Conservation (phyloP, 2,797 vertebrate genomes). For the Scolopax bukidnonensis region DNA sequence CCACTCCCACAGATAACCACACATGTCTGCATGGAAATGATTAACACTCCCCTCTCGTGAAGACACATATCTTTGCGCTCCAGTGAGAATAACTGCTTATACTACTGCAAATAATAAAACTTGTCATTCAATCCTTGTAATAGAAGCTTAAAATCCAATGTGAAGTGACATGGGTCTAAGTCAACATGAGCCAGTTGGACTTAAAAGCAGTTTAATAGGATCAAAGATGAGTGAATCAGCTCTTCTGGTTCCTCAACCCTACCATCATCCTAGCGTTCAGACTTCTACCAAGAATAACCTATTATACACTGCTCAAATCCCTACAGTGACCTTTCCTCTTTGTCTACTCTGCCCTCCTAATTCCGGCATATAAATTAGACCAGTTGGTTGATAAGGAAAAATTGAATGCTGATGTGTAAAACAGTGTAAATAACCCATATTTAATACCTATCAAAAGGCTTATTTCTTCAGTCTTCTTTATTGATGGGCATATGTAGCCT, state of each 20-base stretch:
- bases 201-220: conserved; percentile 2
- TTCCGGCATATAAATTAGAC: background rate
- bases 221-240: background rate
- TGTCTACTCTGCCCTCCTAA: background rate
- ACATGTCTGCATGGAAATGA: conserved; percentile 16
- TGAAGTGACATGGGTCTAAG: background rate
- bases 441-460: background rate
- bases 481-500: background rate
- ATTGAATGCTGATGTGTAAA: background rate
- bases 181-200: background rate
- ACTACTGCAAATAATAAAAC: conserved; percentile 33
- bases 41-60: conserved; percentile 22
- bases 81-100: conserved; percentile 47
- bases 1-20: conserved; percentile 49
- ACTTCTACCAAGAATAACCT: background rate
- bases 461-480: background rate
- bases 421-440: background rate
- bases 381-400: background rate
- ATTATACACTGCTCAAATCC: background rate
- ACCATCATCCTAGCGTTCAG: background rate
- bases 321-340: background rate
- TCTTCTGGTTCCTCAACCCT: background rate
- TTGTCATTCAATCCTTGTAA: conserved; percentile 5
- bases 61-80: conserved; percentile 27
- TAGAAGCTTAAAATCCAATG: conserved; percentile 3